phyloP scores from a whole-genome alignment of 2,888 invertebrate genomes.

The Andrena camellia region DNA sequence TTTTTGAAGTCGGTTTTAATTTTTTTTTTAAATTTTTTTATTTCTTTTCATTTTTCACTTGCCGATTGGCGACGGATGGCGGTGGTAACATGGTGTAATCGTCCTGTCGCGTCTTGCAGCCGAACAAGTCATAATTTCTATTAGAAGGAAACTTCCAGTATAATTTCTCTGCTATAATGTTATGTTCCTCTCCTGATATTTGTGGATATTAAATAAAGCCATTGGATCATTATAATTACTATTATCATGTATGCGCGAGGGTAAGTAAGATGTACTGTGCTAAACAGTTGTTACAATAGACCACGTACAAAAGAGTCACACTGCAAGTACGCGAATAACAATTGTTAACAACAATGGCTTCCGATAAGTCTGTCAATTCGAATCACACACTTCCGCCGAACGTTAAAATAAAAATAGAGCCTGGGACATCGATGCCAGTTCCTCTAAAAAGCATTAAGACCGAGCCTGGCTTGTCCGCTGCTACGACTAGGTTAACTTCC shows the following conservation, averaged over 20 bases:
- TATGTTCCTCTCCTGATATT: background rate
- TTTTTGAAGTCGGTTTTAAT: too few relatives aligned
- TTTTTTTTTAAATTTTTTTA: too few relatives aligned
- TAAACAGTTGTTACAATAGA: background rate
- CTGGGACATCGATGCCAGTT: conserved; percentile 68
- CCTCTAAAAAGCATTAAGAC: conserved; percentile 74
- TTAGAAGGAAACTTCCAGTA: background rate
- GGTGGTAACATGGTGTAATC: background rate
- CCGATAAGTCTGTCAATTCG: conserved; percentile 50
- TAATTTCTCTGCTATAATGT: background rate
- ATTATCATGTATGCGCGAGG: conserved; percentile 1
- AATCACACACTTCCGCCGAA: conserved; percentile 48
- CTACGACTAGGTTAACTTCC: conserved; percentile 79
- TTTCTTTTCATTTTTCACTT: too few relatives aligned
- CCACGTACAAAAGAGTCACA: background rate
- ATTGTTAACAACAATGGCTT: conserved; percentile 57
- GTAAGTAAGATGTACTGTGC: conserved; percentile 24
- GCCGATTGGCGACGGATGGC: too few relatives aligned
- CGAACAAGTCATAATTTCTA: background rate
- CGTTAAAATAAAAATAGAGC: conserved; percentile 75
- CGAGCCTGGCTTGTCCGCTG: conserved; percentile 74
- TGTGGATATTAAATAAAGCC: background rate
- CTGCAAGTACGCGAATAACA: background rate
- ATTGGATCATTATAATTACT: background rate
- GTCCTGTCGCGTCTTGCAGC: background rate